These are phyloP conservation scores for Drosophila cardini DNA, from an alignment of 1,140 invertebrate genomes.

Conservation along the genomic window DNA sequence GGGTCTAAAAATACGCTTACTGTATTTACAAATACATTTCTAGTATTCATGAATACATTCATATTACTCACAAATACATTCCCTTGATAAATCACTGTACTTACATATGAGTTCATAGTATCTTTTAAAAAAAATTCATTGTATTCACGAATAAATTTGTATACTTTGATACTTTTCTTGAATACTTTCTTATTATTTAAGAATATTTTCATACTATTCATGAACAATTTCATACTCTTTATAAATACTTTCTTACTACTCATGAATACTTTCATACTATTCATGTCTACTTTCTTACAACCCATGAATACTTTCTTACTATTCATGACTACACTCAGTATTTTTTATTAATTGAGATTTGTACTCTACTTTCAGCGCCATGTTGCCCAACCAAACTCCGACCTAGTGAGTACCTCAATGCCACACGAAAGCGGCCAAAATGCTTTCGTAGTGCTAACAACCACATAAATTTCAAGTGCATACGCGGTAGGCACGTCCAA, in stretches of 20 bases:
- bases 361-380: conserved; percentile 49
- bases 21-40: neutral
- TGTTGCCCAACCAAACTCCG: conserved; percentile 53
- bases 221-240: neutral
- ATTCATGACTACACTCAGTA: conserved; percentile 4
- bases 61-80: neutral
- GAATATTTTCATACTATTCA: neutral
- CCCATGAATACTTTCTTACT: neutral
- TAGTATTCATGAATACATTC: neutral
- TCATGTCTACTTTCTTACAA: neutral
- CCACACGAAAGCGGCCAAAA: conserved; percentile 40
- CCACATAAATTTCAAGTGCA: conserved; percentile 56
- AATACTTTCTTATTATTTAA: neutral
- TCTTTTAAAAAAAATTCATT: neutral
- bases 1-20: no score
- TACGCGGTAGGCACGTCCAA: conserved; percentile 38
- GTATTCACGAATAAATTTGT: neutral
- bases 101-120: neutral
- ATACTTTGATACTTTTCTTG: no score
- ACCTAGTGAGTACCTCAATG: conserved; percentile 67
- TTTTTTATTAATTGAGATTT: neutral
- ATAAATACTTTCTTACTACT: neutral
- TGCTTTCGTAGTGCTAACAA: conserved; percentile 64
- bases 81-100: neutral
- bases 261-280: neutral